Evolutionary conservation across 30 jellyfish, hydroid and myxozoan species (phyloP), one percentile per base, ranked within the genome.

Genomic region (Mastigias papua): DNA sequence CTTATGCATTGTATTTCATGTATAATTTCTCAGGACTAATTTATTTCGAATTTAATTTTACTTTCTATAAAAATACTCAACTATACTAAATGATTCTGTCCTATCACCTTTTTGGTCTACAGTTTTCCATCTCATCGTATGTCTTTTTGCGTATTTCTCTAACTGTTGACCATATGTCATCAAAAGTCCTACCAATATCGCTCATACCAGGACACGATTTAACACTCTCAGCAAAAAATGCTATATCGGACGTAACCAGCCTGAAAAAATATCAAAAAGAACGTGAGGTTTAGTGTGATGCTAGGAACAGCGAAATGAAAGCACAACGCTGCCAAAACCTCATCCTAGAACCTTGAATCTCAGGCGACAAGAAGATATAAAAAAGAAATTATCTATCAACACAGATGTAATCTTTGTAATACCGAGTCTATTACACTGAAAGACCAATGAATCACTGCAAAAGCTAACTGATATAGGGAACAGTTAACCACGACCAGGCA

Each of bases 181-280:
- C 95, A 72, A 89, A 89, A 30, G 84, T 82, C 33, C 91, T 50
- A 0, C 93, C 89, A 16, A 84, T 34, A 48, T 94, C 97, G 46
- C 28, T 89, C 88, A 88, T 27, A 27, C 98, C 98, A n/a, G 95
- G 82, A 34, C 89, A 88, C 37, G 69, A 87, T 23, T 88, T 86
- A 21, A 94, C 91, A 51, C 96, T 79, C 80, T 90, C 93, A 22
- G 91, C 84, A 82, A 89, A 94, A 66, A 94, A 94, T n/a, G 95
- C 91, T 58, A 87, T 68, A 80, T 94, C 98, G 0, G 98, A 94
- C 2, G 97, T 94, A 10, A 94, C 98, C 89, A 94, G 80, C 92
- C 98, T 94, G 77, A 3, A 48, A 76, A 26, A 23, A 58, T 66
- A 9, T 42, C 25, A 27, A 54, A 5, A 16, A 54, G 25, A 54